A percentile compares a stretch with the other conserved stretches of the same genome.
Evolutionary conservation across 2,797 vertebrate genomes (phyloP).

Genomic region (Brachymystax lenok): DNA sequence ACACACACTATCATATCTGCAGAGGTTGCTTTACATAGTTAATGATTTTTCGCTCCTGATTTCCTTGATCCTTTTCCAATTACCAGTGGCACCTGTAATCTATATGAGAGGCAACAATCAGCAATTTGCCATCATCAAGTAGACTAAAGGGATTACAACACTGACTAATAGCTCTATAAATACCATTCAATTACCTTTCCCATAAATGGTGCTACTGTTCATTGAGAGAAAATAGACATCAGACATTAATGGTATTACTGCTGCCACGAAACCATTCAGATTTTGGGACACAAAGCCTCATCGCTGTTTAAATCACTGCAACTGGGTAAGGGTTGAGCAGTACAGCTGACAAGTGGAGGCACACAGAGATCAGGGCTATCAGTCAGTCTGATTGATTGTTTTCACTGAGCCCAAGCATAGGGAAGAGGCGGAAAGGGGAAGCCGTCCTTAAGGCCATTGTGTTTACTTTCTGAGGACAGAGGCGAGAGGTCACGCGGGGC

Average conservation of each 20-base stretch:
- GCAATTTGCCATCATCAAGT: constrained; percentile 68
- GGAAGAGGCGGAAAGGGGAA: constrained; percentile 68
- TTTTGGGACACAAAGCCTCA: constrained; percentile 23
- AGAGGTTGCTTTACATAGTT: too few relatives aligned
- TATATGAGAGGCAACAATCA: constrained; percentile 52
- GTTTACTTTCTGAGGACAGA: constrained; percentile 64
- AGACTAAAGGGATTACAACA: constrained; percentile 56
- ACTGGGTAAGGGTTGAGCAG: constrained; percentile 60
- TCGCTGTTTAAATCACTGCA: constrained; percentile 3
- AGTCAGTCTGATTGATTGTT: constrained; percentile 73
- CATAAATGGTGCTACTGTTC: constrained; percentile 35
- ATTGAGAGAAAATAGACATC: too few relatives aligned
- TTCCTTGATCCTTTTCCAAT: too few relatives aligned
- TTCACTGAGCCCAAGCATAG: constrained; percentile 62
- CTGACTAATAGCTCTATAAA: constrained; percentile 28
- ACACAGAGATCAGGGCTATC: constrained; percentile 63
- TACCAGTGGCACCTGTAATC: constrained; percentile 56
- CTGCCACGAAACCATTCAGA: not conserved
- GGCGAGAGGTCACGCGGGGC: constrained; percentile 57
- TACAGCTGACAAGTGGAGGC: constrained; percentile 64
- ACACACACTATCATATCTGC: too few relatives aligned
- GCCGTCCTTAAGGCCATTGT: constrained; percentile 66
- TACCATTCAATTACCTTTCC: constrained; percentile 39
- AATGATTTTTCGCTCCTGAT: too few relatives aligned
- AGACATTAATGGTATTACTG: not conserved